A percentile compares a stretch with the other conserved stretches of the same genome.
phyloP scores from a whole-genome alignment of 2,797 vertebrate species.

The Echeneis naucrates region DNA sequence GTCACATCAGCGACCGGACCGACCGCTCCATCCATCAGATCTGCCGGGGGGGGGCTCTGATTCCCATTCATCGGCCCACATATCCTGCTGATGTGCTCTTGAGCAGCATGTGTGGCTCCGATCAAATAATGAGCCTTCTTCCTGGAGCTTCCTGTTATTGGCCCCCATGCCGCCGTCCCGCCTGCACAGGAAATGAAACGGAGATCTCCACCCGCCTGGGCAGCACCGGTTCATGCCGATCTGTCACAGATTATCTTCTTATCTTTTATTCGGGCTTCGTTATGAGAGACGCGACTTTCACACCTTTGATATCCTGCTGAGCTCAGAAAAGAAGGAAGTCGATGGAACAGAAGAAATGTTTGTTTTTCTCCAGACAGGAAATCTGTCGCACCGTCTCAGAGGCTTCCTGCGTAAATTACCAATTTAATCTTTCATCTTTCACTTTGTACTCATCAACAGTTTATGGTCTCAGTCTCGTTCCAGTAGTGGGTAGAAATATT shows the following conservation, averaged over 20 bases:
- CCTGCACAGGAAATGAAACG: conserved; percentile 70
- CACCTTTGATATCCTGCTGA: conserved; percentile 35
- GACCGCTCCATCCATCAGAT: conserved; percentile 31
- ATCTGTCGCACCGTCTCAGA: not conserved
- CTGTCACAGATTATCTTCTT: conserved; percentile 27
- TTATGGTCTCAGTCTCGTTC: too few species aligned
- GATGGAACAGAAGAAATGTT: conserved; percentile 4
- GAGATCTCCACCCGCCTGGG: not conserved
- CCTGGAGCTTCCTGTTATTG: conserved; percentile 36
- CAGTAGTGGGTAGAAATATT: too few species aligned
- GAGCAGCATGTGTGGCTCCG: not conserved
- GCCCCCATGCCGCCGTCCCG: conserved; percentile 1
- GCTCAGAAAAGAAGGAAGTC: conserved; percentile 12
- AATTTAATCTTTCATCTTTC: not conserved
- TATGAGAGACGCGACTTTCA: conserved; percentile 43
- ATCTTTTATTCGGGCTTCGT: conserved; percentile 51
- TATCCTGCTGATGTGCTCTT: conserved; percentile 6
- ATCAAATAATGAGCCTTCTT: conserved; percentile 15
- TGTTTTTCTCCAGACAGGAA: not conserved
- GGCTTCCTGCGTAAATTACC: not conserved
- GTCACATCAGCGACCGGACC: conserved; percentile 26
- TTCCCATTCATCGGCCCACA: not conserved
- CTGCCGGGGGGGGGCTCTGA: not conserved
- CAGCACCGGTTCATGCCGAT: conserved; percentile 16
- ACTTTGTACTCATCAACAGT: not conserved